Percentiles rank a stretch among this genome's conserved stretches.
Evolutionary conservation across 2,888 invertebrate genomes (phyloP).

Genomic region (Eustalomyia histrio): DNA sequence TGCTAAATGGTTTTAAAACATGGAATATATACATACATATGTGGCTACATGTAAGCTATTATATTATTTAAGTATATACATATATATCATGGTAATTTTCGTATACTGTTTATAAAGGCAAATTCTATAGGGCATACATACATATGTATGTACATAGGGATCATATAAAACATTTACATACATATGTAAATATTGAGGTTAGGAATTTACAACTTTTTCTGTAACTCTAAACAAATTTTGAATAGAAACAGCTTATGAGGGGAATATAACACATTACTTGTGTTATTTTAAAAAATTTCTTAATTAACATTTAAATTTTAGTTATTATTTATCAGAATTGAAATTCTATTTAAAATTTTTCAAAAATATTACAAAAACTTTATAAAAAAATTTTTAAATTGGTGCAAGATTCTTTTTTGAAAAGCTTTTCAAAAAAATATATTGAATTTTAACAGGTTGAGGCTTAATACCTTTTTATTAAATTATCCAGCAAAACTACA

Average conservation of each 20-base stretch:
- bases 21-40: slow-evolving; percentile 41
- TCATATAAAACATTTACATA: slow-evolving; percentile 33
- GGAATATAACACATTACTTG: neutral
- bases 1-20: slow-evolving; percentile 61
- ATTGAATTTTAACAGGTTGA: too few species aligned
- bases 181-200: slow-evolving; percentile 56
- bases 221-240: slow-evolving; percentile 47
- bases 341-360: too few species aligned
- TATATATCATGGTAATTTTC: too few species aligned
- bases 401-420: too few species aligned
- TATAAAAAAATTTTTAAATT: too few species aligned
- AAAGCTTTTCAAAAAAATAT: too few species aligned
- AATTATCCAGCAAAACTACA: too few species aligned
- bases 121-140: too few species aligned
- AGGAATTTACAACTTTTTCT: slow-evolving; percentile 50
- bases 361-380: too few species aligned
- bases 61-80: neutral
- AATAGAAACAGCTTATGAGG: slow-evolving; percentile 42
- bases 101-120: too few species aligned
- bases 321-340: too few species aligned
- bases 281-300: slow-evolving; percentile 17
- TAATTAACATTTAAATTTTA: slow-evolving; percentile 45
- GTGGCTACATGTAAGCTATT: slow-evolving; percentile 3
- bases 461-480: too few species aligned
- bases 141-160: slow-evolving; percentile 17